Conservation (phyloP, 1,140 invertebrate species). For the Andricus grossulariae region DNA sequence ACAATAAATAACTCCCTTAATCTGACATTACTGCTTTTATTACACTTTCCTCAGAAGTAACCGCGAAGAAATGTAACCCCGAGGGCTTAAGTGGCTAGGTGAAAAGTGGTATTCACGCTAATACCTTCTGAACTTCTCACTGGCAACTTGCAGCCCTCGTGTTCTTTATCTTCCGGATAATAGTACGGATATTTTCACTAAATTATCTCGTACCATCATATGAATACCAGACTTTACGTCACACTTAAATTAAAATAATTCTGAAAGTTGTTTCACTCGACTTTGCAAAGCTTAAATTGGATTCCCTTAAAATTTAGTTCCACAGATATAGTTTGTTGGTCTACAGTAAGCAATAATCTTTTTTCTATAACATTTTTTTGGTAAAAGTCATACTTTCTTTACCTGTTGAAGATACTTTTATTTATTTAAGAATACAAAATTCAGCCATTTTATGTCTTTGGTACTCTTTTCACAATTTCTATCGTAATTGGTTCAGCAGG, state of each 20-base stretch:
- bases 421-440: too few species aligned
- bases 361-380: too few species aligned
- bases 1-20: conserved; percentile 13
- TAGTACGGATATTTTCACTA: conserved; percentile 18
- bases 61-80: background rate
- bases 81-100: background rate
- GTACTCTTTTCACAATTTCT: too few species aligned
- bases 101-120: conserved; percentile 17
- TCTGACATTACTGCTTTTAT: conserved; percentile 27
- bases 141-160: conserved; percentile 30
- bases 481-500: too few species aligned
- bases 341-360: too few species aligned
- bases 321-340: too few species aligned
- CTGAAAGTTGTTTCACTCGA: background rate
- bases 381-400: too few species aligned
- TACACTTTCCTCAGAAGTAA: background rate
- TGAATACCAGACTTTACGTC: background rate
- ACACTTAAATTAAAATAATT: background rate
- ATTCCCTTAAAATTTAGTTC: too few species aligned
- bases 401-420: too few species aligned
- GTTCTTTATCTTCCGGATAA: conserved; percentile 8
- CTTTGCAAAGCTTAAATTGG: background rate
- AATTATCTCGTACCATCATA: background rate
- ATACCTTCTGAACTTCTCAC: conserved; percentile 31
- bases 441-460: too few species aligned